These are phyloP conservation scores for Corythornis vintsioides DNA, from an alignment of 2,113 vertebrate genomes.

Conservation along the genomic window DNA sequence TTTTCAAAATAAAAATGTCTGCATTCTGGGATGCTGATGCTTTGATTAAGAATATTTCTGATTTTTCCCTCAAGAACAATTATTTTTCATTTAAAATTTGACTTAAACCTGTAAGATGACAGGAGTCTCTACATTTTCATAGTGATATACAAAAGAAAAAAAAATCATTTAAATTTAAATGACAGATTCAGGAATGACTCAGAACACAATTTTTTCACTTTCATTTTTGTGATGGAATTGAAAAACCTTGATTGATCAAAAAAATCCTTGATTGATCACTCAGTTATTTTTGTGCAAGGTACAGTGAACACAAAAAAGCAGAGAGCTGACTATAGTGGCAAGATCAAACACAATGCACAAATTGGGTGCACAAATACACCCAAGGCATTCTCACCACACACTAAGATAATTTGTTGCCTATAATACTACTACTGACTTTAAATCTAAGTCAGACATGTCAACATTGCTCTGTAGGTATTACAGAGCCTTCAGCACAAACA, in stretches of 20 bases:
- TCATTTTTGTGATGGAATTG: background rate
- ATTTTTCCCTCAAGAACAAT: background rate
- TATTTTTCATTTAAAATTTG: background rate
- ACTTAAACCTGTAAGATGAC: background rate
- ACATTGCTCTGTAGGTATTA: background rate
- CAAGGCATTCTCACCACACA: background rate
- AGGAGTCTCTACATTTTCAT: background rate
- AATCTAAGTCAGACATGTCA: background rate
- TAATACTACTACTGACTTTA: background rate
- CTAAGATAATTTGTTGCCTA: background rate
- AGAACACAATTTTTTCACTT: background rate
- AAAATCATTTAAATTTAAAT: background rate
- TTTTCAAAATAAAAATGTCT: background rate
- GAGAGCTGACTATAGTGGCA: background rate
- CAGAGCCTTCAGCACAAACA: background rate
- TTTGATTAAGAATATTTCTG: background rate
- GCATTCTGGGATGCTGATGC: background rate
- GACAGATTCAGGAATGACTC: background rate
- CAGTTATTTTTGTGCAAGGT: rapidly evolving
- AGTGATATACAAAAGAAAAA: background rate
- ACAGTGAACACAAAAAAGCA: background rate
- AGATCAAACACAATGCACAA: background rate
- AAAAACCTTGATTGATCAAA: background rate
- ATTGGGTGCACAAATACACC: too few relatives aligned
- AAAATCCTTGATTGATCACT: background rate